Conservation (phyloP, 2,797 vertebrate species). For the Otus scops region DNA sequence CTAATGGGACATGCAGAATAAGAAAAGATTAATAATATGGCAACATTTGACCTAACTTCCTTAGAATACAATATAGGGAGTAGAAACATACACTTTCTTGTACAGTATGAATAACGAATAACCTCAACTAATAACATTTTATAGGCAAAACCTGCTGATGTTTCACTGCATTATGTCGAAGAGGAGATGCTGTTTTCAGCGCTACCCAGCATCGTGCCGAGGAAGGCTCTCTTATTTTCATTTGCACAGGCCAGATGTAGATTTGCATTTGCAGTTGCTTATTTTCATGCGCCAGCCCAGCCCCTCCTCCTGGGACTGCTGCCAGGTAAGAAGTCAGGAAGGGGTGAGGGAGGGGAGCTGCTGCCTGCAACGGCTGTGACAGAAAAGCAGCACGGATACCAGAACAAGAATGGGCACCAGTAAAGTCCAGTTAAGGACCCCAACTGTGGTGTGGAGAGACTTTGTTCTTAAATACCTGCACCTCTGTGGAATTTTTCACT, state of each 20-base stretch:
- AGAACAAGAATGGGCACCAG: not conserved
- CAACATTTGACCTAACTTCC: not conserved
- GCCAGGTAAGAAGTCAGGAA: not conserved
- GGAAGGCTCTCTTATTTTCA: not conserved
- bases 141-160: not conserved
- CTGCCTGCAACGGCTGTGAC: not conserved
- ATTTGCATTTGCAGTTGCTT: constrained; percentile 13
- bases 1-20: not conserved
- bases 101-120: not conserved
- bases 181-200: not conserved
- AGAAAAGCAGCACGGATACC: not conserved
- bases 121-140: not conserved
- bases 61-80: not conserved
- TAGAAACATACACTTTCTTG: not conserved
- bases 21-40: not conserved
- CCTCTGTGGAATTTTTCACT: not conserved
- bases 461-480: not conserved
- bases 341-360: not conserved
- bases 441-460: not conserved
- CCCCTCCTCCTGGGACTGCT: not conserved
- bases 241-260: not conserved
- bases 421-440: not conserved
- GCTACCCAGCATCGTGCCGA: not conserved
- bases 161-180: too few relatives aligned
- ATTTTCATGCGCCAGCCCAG: not conserved